Conservation (phyloP, 37 sponge, comb jelly and placozoan genomes). For the Dysidea cf. avara region DNA sequence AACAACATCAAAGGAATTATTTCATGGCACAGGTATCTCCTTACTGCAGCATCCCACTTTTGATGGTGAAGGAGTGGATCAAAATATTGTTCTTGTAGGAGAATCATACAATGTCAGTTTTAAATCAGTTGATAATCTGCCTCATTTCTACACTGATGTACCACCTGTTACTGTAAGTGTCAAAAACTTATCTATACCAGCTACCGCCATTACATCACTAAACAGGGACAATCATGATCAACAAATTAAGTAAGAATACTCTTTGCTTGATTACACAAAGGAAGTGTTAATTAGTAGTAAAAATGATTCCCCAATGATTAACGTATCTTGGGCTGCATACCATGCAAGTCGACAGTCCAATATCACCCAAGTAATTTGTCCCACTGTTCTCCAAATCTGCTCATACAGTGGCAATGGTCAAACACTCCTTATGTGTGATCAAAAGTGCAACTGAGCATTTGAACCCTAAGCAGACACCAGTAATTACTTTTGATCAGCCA, state of each 20-base stretch:
- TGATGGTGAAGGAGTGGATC: not conserved
- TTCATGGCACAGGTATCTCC: constrained; percentile 34
- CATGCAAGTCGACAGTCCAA: constrained; percentile 22
- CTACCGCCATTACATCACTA: constrained; percentile 13
- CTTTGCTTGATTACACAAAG: not conserved
- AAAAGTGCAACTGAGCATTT: constrained; percentile 44
- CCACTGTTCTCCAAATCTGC: too few relatives aligned
- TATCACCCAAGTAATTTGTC: not conserved
- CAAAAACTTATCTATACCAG: not conserved
- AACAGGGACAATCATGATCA: too few relatives aligned
- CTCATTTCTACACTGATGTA: too few relatives aligned
- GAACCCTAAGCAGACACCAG: constrained; percentile 27
- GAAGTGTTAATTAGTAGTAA: too few relatives aligned
- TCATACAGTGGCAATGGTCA: too few relatives aligned
- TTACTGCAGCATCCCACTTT: constrained; percentile 5
- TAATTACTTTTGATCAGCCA: too few relatives aligned
- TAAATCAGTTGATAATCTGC: not conserved
- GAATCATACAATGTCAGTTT: not conserved
- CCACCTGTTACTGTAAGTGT: too few relatives aligned
- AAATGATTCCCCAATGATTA: constrained; percentile 11
- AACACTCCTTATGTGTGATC: constrained; percentile 29
- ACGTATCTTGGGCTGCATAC: too few relatives aligned
- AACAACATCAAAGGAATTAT: constrained; percentile 25
- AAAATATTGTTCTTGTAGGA: too few relatives aligned
- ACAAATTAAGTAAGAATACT: not conserved